A percentile compares a stretch with the other conserved stretches of the same genome.
Conservation (phyloP, 1,140 invertebrate genomes). For the Drosophila teissieri region DNA sequence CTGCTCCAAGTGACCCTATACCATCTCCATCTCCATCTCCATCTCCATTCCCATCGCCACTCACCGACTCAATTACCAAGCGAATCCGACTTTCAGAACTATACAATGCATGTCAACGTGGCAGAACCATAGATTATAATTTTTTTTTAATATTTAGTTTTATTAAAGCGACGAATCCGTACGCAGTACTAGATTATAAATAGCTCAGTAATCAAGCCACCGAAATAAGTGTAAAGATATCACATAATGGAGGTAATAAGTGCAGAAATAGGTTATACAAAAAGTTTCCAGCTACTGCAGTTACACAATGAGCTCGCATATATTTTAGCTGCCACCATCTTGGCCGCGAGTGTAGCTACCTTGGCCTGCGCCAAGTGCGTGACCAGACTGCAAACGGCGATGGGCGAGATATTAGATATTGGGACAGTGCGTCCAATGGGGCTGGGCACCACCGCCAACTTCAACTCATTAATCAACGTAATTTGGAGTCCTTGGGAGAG, state of each 20-base stretch:
- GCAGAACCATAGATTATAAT: too few species aligned
- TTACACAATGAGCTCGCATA: too few species aligned
- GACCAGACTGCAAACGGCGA: constrained; percentile 45
- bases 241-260: too few species aligned
- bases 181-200: too few species aligned
- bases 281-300: too few species aligned
- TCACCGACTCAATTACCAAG: constrained; percentile 29
- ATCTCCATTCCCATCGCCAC: neutral
- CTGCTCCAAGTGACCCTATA: neutral
- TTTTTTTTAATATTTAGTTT: too few species aligned
- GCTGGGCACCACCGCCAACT: constrained; percentile 11
- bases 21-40: too few species aligned
- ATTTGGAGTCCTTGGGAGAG: constrained; percentile 37
- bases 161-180: too few species aligned
- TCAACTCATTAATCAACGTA: constrained; percentile 59
- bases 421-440: neutral
- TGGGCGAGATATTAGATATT: neutral
- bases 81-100: constrained; percentile 1
- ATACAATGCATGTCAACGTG: neutral
- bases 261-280: too few species aligned
- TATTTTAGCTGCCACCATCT: neutral
- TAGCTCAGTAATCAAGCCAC: too few species aligned
- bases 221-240: too few species aligned
- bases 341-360: neutral
- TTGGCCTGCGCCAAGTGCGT: constrained; percentile 33